A percentile compares a stretch with the other conserved stretches of the same genome.
Evolutionary conservation across 2,797 vertebrate genomes (phyloP).

Genomic region (Anabacerthia variegaticeps): DNA sequence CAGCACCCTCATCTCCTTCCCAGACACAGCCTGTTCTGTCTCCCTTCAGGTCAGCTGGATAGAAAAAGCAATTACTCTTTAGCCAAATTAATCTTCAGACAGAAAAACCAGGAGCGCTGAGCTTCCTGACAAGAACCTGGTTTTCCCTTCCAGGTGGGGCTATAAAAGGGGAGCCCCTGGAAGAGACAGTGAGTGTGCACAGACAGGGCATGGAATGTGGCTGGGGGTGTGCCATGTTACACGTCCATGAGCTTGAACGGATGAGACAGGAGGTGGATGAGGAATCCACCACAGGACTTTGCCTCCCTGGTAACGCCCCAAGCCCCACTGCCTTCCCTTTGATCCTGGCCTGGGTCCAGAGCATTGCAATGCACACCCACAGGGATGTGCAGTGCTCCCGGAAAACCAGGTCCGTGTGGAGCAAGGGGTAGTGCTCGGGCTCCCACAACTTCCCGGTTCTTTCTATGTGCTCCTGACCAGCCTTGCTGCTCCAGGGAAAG

Average conservation of each 20-base stretch:
- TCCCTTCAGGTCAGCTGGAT: background rate
- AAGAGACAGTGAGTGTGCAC: rapidly evolving
- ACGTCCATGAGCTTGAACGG: background rate
- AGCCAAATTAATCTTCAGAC: background rate
- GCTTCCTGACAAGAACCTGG: background rate
- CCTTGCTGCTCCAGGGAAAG: background rate
- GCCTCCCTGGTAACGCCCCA: background rate
- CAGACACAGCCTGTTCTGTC: background rate
- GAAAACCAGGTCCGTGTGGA: background rate
- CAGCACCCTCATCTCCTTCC: background rate
- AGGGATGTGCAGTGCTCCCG: background rate
- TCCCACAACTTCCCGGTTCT: background rate
- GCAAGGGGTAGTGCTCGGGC: background rate
- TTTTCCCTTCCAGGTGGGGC: background rate
- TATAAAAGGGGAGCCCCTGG: background rate
- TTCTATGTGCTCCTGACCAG: background rate
- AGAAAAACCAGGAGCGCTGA: background rate
- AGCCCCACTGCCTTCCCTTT: background rate
- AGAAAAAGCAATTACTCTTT: background rate
- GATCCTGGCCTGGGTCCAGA: background rate
- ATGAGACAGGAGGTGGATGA: background rate
- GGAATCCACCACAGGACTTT: background rate
- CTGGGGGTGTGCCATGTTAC: rapidly evolving
- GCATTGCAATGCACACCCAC: rapidly evolving
- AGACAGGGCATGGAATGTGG: background rate